Evolutionary conservation across 2,113 vertebrate species (phyloP), one percentile per base, ranked within the genome.

Genomic region (Cyanistes caeruleus): DNA sequence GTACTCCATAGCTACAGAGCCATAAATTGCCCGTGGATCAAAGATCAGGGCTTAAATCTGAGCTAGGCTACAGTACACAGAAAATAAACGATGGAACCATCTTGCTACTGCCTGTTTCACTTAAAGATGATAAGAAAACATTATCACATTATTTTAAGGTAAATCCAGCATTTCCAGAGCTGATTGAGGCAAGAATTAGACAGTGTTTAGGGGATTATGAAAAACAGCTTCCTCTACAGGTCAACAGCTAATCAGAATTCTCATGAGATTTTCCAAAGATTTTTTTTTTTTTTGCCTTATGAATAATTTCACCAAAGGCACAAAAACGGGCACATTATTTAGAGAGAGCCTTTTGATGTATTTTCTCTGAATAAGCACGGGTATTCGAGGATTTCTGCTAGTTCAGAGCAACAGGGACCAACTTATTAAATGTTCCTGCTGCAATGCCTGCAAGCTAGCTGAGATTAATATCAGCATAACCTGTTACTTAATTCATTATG

Each of bases 401-500:
- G 98, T 99, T 98, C 98, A 98, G 98, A 98, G 98, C 99, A 98
- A 99, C 98, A 98, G 98, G 99, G 99, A 99, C 99, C 98, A 98
- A 99, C 99, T 99, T 99, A 99, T 99, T 99, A 99, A 99, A 99
- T 99, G 99, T 98, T 99, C 98, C 98, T 99, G 99, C 99, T 98
- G 98, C 99, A 99, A 99, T 99, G 99, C 99, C 99, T 99, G 98
- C 98, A 98, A 99, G 99, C 99, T 98, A 99, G 98, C 98, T 98
- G 99, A 99, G 99, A 99, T 99, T 99, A 99, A 99, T 99, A 99
- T 99, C 99, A 99, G 99, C 99, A 99, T 99, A 99, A 99, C 99
- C 99, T 99, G 99, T 99, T 99, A 99, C 99, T 99, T 99, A 99
- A 99, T 99, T 99, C 99, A 99, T 99, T 99, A 99, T 99, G 99